Evolutionary conservation across 1,140 invertebrate species (phyloP).

Genomic region (Hylaeus anthracinus): DNA sequence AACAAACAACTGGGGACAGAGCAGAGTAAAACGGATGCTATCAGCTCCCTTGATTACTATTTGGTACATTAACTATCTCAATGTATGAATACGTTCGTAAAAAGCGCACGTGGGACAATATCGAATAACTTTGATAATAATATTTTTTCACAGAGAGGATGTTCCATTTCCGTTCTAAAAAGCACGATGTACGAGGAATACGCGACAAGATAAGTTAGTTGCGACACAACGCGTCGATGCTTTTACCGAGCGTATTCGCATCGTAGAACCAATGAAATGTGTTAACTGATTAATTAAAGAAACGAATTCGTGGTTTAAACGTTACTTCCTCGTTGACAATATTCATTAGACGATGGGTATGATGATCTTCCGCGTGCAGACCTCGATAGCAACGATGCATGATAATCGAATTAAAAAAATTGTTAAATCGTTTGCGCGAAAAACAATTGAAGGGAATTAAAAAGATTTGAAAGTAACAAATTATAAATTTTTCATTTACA

Average conservation of each 20-base stretch:
- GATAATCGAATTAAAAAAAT: background rate
- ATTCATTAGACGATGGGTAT: background rate
- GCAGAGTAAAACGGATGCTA: too few relatives aligned
- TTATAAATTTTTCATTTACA: too few relatives aligned
- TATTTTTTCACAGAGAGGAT: slow-evolving; percentile 35
- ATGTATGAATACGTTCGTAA: too few relatives aligned
- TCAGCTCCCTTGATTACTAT: too few relatives aligned
- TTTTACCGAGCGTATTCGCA: background rate
- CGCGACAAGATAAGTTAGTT: slow-evolving; percentile 44
- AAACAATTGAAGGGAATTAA: too few relatives aligned
- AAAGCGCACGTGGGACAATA: too few relatives aligned
- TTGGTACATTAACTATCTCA: too few relatives aligned
- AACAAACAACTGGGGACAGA: too few relatives aligned
- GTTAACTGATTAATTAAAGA: background rate
- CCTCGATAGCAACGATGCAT: background rate
- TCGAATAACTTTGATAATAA: background rate
- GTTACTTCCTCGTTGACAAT: background rate
- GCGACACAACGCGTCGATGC: background rate
- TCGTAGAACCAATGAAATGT: background rate
- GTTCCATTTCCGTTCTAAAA: slow-evolving; percentile 51
- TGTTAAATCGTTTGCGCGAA: background rate
- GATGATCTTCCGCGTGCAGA: background rate
- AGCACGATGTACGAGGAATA: slow-evolving; percentile 40
- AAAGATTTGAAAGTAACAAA: too few relatives aligned
- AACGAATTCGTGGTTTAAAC: background rate